These are phyloP conservation scores for Menura novaehollandiae DNA, from an alignment of 2,113 vertebrate species.

Conservation along the genomic window DNA sequence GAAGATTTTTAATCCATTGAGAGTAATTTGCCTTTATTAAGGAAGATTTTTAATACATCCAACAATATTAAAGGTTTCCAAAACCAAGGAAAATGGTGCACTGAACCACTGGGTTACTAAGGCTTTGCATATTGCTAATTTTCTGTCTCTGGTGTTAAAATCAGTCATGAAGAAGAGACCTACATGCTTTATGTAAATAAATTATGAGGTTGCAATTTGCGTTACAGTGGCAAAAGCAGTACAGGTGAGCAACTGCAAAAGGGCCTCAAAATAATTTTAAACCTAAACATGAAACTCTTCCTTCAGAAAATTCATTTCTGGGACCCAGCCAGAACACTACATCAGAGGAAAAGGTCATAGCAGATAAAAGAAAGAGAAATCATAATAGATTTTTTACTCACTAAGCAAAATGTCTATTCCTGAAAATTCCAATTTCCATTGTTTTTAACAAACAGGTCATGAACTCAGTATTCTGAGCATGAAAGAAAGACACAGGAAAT, in stretches of 20 bases:
- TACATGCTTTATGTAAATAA: background rate
- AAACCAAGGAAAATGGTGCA: background rate
- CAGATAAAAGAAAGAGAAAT: background rate
- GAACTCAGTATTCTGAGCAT: conserved; percentile 35
- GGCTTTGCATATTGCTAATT: background rate
- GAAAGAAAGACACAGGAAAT: background rate
- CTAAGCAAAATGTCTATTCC: background rate
- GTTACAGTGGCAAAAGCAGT: background rate
- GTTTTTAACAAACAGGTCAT: conserved; percentile 33
- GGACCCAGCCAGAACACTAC: background rate
- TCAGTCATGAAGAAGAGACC: background rate
- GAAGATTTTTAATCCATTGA: background rate
- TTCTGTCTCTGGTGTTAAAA: background rate
- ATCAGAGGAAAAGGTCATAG: background rate
- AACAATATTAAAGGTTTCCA: background rate
- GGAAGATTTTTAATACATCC: background rate
- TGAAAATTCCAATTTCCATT: conserved; percentile 5
- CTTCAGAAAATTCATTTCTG: background rate
- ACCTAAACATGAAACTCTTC: background rate
- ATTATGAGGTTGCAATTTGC: background rate
- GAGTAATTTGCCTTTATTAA: background rate
- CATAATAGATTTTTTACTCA: background rate
- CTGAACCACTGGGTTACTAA: background rate
- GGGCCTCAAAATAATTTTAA: background rate
- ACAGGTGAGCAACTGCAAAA: background rate